phyloP scores from a whole-genome alignment of 2,113 vertebrate genomes.

The Oriolus oriolus region DNA sequence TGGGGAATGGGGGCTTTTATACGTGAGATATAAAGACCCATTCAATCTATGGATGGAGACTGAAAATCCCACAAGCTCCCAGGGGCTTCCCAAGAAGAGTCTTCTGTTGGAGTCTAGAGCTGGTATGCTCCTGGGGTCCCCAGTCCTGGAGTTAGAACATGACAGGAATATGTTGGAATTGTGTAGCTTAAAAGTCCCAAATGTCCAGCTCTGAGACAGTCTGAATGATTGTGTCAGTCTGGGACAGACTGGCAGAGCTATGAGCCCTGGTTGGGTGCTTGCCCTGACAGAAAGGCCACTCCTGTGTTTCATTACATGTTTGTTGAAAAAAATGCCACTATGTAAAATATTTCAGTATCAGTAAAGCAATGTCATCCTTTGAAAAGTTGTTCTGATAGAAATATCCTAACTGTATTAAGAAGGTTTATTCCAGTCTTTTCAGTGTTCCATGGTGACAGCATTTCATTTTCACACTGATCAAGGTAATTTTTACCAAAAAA shows the following conservation, averaged over 20 bases:
- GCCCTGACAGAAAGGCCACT: background rate
- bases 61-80: background rate
- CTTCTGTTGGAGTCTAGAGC: background rate
- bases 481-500: background rate
- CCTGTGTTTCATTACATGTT: background rate
- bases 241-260: background rate
- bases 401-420: background rate
- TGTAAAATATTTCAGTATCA: background rate
- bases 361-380: background rate
- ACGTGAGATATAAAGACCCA: background rate
- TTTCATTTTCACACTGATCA: background rate
- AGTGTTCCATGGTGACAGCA: background rate
- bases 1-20: background rate
- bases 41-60: background rate
- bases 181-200: background rate
- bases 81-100: background rate
- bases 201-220: background rate
- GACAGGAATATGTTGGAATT: background rate
- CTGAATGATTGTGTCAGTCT: background rate
- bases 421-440: background rate
- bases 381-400: background rate
- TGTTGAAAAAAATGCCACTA: background rate
- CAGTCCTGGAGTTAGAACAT: background rate
- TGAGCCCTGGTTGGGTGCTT: background rate
- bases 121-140: rapidly evolving